Percentiles rank a stretch among this genome's conserved stretches.
phyloP scores from a whole-genome alignment of 2,888 invertebrate species.

The Lasioglossum calceatum region DNA sequence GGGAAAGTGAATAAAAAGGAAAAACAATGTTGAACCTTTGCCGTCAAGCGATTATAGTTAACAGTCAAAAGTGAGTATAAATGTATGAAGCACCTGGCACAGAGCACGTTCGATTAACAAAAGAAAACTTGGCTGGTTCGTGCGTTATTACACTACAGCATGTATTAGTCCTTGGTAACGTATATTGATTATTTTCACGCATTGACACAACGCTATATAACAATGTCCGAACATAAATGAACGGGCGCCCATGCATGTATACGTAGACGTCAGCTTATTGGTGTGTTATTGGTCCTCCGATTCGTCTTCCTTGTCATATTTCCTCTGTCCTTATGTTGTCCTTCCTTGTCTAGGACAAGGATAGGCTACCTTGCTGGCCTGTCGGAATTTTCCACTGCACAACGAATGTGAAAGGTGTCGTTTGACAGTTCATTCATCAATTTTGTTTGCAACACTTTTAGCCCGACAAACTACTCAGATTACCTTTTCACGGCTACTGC shows the following conservation, averaged over 20 bases:
- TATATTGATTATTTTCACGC: constrained; percentile 68
- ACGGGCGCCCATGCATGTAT: constrained; percentile 29
- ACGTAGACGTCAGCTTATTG: constrained; percentile 43
- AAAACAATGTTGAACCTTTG: constrained; percentile 79
- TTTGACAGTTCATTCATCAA: constrained; percentile 31
- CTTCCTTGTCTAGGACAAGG: constrained; percentile 53
- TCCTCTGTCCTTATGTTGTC: constrained; percentile 25
- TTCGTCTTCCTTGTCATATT: constrained; percentile 46
- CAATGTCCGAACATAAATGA: constrained; percentile 21
- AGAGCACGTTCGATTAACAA: neutral
- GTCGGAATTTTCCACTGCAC: constrained; percentile 63
- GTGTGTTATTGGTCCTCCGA: constrained; percentile 55
- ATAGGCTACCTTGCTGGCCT: constrained; percentile 42
- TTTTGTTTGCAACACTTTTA: neutral
- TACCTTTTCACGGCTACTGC: neutral
- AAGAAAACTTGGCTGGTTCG: neutral
- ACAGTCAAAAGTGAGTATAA: constrained; percentile 82
- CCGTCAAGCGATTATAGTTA: constrained; percentile 79
- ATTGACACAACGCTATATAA: constrained; percentile 55
- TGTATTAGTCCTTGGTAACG: neutral
- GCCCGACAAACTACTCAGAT: neutral
- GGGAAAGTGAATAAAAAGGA: constrained; percentile 19
- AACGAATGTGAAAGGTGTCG: constrained; percentile 32
- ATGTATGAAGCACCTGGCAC: neutral
- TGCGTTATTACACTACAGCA: neutral